phyloP scores from a whole-genome alignment of 2,797 vertebrate genomes.

The Phrynocephalus guinanensis region DNA sequence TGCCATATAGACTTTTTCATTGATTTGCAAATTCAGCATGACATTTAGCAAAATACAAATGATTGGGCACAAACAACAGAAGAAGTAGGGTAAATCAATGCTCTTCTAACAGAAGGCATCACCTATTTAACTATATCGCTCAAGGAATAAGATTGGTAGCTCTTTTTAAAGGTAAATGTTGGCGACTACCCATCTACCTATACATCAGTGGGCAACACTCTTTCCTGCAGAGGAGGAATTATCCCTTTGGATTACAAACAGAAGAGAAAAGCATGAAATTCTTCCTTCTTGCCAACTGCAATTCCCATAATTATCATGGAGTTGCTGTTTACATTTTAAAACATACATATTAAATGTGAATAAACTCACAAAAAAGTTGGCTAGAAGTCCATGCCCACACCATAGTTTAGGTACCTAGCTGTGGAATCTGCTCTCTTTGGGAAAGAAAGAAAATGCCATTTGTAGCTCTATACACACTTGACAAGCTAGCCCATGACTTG shows the following conservation, averaged over 20 bases:
- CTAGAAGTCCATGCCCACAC: too few relatives aligned
- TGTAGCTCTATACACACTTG: too few relatives aligned
- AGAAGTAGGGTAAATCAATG: conserved; percentile 57
- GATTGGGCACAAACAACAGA: conserved; percentile 41
- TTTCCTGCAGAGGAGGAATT: neutral
- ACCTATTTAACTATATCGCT: conserved; percentile 45
- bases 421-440: too few relatives aligned
- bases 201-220: neutral
- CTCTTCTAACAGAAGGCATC: conserved; percentile 65
- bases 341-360: neutral
- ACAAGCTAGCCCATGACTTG: too few relatives aligned
- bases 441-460: too few relatives aligned
- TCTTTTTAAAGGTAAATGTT: conserved; percentile 29
- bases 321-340: conserved; percentile 1
- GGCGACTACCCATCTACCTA: conserved; percentile 51
- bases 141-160: conserved; percentile 46
- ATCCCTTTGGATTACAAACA: neutral
- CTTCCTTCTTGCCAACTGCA: neutral
- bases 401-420: too few relatives aligned
- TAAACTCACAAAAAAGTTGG: too few relatives aligned
- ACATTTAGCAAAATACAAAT: conserved; percentile 58
- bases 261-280: too few relatives aligned
- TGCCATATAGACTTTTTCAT: conserved; percentile 36
- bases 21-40: conserved; percentile 64
- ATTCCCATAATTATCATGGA: neutral